Evolutionary conservation across 2,113 vertebrate species (phyloP), one percentile per base, ranked within the genome.

Genomic region (Neolamprologus toae): DNA sequence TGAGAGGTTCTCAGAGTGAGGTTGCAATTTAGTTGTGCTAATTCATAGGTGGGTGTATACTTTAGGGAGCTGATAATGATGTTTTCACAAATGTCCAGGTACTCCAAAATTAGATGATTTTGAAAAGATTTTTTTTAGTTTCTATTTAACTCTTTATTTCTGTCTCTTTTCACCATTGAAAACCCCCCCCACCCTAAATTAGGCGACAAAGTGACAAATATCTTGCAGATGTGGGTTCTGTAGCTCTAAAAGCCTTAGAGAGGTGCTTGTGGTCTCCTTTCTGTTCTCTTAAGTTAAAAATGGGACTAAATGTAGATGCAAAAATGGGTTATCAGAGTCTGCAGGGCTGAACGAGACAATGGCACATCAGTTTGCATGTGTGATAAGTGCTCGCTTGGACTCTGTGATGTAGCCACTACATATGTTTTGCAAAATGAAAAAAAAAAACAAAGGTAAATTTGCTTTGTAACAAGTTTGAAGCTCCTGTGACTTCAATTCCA

Each of bases 281-380:
- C 9, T 76, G 37, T 33, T 55, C 31, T 82, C 23, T 31, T 87
- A 21, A 68, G 66, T 63, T 68, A 76, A 31, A 76, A 84, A 45
- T 71, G 31, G 59, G 31, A 87, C 81, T 28, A 85, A 80, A 85
- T 83, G 33, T 49, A 42, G 83, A 14, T 2, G 21, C 12, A 86
- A 42, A 73, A 83, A 84, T 4, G 8, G 42, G 23, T 90, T 84
- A 87, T 83, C 59, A 81, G 55, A 90, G 81, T 85, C 76, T 85
- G 59, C 84, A 79, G 86, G 82, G 83, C 86, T 79, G 82, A 90
- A 9, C 33, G 12, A 89, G 57, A 84, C 81, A 83, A 45, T 91
- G 85, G 81, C 76, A 42, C 71, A 54, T 89, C 73, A 88, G 47
- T 80, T 84, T 63, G 83, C 51, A 79, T 82, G 57, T 90, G 87